Percentiles rank a stretch among this genome's conserved stretches.
Evolutionary conservation across 2,113 vertebrate genomes (phyloP).

Genomic region (Hepsetus odoe): DNA sequence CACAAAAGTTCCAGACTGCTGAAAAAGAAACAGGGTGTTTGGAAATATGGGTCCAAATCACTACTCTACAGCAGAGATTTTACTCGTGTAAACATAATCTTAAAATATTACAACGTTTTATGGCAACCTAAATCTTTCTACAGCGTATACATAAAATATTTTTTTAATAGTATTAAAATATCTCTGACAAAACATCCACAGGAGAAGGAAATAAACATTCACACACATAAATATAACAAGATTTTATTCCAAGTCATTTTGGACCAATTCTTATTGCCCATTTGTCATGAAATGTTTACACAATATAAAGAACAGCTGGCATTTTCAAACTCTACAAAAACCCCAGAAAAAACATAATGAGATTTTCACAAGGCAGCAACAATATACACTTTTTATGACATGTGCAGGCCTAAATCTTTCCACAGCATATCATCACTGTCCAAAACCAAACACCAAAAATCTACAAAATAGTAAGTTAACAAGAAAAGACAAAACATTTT

Average conservation of each 20-base stretch:
- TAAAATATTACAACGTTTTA: not conserved
- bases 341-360: not conserved
- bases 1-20: conserved; percentile 5
- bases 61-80: not conserved
- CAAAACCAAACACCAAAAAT: not conserved
- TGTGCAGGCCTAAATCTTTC: not conserved
- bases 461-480: not conserved
- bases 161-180: no score
- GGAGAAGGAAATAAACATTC: not conserved
- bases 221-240: not conserved
- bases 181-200: no score
- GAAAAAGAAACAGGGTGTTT: conserved; percentile 11
- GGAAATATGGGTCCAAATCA: not conserved
- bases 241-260: no score
- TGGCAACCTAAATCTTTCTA: not conserved
- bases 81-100: not conserved
- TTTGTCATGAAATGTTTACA: not conserved
- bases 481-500: not conserved
- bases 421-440: not conserved
- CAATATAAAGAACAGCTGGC: not conserved
- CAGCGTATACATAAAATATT: no score
- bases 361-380: not conserved
- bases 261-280: no score
- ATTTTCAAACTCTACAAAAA: not conserved
- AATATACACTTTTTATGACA: not conserved